phyloP scores from a whole-genome alignment of 2,888 invertebrate genomes.

The Clepsis dumicolana region DNA sequence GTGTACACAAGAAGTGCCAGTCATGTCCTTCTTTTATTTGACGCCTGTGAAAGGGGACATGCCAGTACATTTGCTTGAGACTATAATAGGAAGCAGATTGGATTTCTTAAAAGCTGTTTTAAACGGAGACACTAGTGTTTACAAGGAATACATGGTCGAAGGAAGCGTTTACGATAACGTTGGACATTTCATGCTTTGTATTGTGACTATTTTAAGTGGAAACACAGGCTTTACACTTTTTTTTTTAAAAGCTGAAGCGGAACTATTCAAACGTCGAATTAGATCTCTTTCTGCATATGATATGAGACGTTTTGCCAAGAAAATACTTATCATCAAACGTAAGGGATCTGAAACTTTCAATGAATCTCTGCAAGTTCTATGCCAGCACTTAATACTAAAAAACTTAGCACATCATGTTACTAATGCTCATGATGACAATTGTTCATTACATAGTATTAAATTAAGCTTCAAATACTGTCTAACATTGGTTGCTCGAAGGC shows the following conservation, averaged over 20 bases:
- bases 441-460: slow-evolving; percentile 63
- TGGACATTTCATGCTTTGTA: slow-evolving; percentile 86
- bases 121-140: slow-evolving; percentile 60
- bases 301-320: slow-evolving; percentile 70
- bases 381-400: slow-evolving; percentile 69
- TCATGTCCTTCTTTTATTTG: slow-evolving; percentile 86
- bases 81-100: slow-evolving; percentile 80
- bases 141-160: slow-evolving; percentile 86
- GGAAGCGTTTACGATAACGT: slow-evolving; percentile 86
- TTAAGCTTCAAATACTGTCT: slow-evolving; percentile 86
- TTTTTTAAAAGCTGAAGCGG: slow-evolving; percentile 68
- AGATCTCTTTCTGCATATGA: slow-evolving; percentile 65
- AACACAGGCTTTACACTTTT: slow-evolving; percentile 64
- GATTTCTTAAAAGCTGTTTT: slow-evolving; percentile 76
- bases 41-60: slow-evolving; percentile 84
- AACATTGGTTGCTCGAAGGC: slow-evolving; percentile 80
- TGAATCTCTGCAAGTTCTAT: slow-evolving; percentile 63
- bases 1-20: background rate
- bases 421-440: slow-evolving; percentile 56
- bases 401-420: slow-evolving; percentile 68
- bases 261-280: slow-evolving; percentile 66
- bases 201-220: slow-evolving; percentile 64
- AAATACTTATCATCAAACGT: slow-evolving; percentile 66
- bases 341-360: slow-evolving; percentile 49
- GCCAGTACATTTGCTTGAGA: slow-evolving; percentile 82